These are phyloP conservation scores for Coelopa pilipes DNA, from an alignment of 2,888 invertebrate species.

Conservation along the genomic window DNA sequence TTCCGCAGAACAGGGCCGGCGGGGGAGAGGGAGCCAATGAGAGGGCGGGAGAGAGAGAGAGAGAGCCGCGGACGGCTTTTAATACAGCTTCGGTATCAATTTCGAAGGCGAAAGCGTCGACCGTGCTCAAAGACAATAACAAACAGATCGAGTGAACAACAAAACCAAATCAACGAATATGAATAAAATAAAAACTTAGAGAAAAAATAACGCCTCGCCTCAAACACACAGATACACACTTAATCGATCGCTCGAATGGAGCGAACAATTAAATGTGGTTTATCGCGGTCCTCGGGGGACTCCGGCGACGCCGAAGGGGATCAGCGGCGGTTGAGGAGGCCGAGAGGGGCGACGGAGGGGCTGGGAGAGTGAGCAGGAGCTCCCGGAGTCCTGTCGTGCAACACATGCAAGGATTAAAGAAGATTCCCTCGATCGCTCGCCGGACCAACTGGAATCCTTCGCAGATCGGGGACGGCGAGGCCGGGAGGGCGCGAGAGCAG, in stretches of 20 bases:
- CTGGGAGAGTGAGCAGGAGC: no score
- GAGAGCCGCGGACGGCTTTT: not conserved
- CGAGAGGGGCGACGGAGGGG: not conserved
- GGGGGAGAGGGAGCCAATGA: not conserved
- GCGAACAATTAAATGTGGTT: slow-evolving; percentile 21
- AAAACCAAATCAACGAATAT: no score
- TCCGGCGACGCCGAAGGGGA: not conserved
- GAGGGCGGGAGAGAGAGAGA: not conserved
- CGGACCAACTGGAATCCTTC: no score
- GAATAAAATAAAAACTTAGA: not conserved
- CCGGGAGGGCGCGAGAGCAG: no score
- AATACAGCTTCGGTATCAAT: not conserved
- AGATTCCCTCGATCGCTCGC: no score
- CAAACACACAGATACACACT: slow-evolving; percentile 16
- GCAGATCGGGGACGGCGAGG: no score
- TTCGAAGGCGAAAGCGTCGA: not conserved
- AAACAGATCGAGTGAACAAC: no score
- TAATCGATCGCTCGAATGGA: not conserved
- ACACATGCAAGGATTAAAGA: no score
- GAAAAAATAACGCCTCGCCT: slow-evolving; percentile 16
- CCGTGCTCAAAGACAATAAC: no score
- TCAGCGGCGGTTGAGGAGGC: not conserved
- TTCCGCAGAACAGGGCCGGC: not conserved
- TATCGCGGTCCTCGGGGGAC: not conserved
- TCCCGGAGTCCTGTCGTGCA: no score